Conservation (phyloP, 2,113 vertebrate genomes). For the Falcunculus frontatus region DNA sequence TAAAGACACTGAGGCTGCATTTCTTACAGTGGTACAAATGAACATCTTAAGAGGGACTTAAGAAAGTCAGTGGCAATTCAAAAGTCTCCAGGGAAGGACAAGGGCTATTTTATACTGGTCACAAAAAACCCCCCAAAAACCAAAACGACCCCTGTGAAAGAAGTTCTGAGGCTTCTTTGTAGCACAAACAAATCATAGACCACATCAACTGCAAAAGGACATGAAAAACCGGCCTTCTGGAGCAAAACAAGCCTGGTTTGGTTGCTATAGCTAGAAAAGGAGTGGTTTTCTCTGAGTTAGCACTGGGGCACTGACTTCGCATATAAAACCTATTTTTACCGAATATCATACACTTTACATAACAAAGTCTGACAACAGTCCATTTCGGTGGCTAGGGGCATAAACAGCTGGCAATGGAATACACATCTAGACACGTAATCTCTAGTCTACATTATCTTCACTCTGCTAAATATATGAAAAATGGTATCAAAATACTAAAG, state of each 20-base stretch:
- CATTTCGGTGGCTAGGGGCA: constrained; percentile 5
- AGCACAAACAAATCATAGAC: background rate
- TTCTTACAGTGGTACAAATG: background rate
- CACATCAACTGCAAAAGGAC: background rate
- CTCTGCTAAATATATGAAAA: background rate
- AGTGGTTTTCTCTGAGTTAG: background rate
- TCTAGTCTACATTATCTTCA: background rate
- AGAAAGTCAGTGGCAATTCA: background rate
- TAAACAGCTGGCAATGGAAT: background rate
- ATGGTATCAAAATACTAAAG: background rate
- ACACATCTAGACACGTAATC: background rate
- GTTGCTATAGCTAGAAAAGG: background rate
- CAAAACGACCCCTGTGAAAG: background rate
- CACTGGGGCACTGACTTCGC: background rate
- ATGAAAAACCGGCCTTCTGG: background rate
- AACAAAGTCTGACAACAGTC: constrained; percentile 21
- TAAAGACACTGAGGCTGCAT: background rate
- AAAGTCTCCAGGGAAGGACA: background rate
- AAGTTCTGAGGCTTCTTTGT: background rate
- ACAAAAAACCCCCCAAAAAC: background rate
- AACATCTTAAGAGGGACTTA: background rate
- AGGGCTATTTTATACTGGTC: background rate
- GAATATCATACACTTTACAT: background rate
- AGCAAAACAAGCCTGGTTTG: background rate
- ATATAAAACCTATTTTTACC: constrained; percentile 17